Percentiles rank a stretch among this genome's conserved stretches.
These are phyloP conservation scores for Chloroclystis v-ata DNA, from an alignment of 2,888 invertebrate genomes.

Conservation along the genomic window DNA sequence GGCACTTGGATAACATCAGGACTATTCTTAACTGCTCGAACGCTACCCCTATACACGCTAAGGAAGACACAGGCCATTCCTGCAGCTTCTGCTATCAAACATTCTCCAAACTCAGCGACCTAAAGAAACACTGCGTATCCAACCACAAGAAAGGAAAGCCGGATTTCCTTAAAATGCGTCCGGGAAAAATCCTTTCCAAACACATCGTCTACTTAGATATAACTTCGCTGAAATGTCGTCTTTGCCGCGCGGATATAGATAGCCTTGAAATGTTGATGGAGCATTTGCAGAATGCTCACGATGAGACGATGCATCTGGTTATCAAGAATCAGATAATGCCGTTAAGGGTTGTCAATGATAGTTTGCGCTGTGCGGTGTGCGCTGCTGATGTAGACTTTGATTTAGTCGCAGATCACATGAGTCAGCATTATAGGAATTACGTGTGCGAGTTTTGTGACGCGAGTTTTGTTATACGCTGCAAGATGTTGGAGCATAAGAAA, in stretches of 20 bases:
- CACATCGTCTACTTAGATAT: constrained; percentile 57
- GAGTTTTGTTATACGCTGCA: constrained; percentile 41
- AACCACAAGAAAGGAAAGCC: constrained; percentile 33
- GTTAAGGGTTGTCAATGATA: constrained; percentile 35
- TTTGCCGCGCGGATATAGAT: constrained; percentile 40
- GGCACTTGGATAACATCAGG: constrained; percentile 55
- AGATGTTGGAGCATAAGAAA: constrained; percentile 50
- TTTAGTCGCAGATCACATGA: constrained; percentile 57
- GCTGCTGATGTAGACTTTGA: constrained; percentile 36
- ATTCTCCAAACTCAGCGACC: constrained; percentile 44
- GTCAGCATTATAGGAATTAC: constrained; percentile 56
- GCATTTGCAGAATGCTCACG: constrained; percentile 47
- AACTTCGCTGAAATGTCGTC: constrained; percentile 44
- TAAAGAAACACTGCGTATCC: constrained; percentile 46
- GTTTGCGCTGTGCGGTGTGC: constrained; percentile 42
- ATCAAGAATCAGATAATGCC: constrained; percentile 58
- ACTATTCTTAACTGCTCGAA: constrained; percentile 49
- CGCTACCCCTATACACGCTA: constrained; percentile 53
- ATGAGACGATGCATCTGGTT: constrained; percentile 46
- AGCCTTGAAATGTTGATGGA: constrained; percentile 45
- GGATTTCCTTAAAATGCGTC: constrained; percentile 40
- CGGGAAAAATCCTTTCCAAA: constrained; percentile 33
- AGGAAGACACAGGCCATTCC: constrained; percentile 43
- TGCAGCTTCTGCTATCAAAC: constrained; percentile 57
- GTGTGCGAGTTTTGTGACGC: constrained; percentile 56